Evolutionary conservation across 2,797 vertebrate genomes (phyloP).

Genomic region (Avahi laniger): DNA sequence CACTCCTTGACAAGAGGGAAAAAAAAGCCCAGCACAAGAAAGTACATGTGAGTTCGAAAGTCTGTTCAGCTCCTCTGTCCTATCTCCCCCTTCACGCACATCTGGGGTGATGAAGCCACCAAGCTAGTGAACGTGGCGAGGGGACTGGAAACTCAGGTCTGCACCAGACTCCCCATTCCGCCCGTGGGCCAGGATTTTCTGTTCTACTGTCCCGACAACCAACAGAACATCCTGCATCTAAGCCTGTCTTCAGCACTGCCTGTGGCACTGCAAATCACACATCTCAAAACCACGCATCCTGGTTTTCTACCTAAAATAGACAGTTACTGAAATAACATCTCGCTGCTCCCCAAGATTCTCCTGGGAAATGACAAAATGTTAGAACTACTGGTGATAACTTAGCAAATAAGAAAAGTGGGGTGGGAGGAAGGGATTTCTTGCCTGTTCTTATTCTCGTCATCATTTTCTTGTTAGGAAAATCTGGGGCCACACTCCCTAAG

Average conservation of each 20-base stretch:
- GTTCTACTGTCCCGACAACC: background rate
- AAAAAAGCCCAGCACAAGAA: background rate
- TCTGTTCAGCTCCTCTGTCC: background rate
- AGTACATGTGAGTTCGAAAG: background rate
- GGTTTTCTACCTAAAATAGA: background rate
- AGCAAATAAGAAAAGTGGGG: background rate
- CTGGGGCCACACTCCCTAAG: background rate
- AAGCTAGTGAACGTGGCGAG: rapidly evolving
- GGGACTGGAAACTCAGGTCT: background rate
- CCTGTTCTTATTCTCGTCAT: background rate
- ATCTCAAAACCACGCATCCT: background rate
- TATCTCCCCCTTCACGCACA: background rate
- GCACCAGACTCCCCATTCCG: rapidly evolving
- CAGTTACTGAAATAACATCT: background rate
- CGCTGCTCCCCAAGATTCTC: background rate
- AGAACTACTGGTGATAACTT: background rate
- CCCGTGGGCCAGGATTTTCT: background rate
- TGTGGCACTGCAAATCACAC: background rate
- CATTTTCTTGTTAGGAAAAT: background rate
- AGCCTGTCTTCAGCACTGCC: background rate
- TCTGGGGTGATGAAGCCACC: background rate
- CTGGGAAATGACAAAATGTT: background rate
- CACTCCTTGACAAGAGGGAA: background rate
- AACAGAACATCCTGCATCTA: background rate
- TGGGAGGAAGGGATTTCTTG: background rate